phyloP scores from a whole-genome alignment of 2,797 vertebrate genomes.

The Tiaroga cobitis region DNA sequence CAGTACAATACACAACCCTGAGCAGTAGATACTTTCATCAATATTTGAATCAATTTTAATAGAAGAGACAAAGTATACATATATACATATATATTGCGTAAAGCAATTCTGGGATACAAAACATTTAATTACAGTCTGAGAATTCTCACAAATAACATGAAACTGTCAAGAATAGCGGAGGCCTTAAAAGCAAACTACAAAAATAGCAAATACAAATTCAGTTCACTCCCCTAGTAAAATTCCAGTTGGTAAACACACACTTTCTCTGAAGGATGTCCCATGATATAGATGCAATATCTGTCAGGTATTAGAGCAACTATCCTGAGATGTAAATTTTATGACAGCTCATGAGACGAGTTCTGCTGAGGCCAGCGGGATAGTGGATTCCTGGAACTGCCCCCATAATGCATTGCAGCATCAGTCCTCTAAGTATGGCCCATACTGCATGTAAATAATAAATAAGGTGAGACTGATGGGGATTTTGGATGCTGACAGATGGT shows the following conservation, averaged over 20 bases:
- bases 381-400: slow-evolving; percentile 30
- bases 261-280: background rate
- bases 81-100: too few species aligned
- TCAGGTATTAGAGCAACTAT: background rate
- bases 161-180: background rate
- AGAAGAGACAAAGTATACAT: background rate
- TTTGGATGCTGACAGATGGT: slow-evolving; percentile 45
- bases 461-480: slow-evolving; percentile 11
- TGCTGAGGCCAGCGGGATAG: slow-evolving; percentile 22
- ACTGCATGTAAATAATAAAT: slow-evolving; percentile 44
- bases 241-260: background rate
- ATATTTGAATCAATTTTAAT: background rate
- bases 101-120: background rate
- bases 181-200: background rate
- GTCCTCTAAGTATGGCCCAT: slow-evolving; percentile 3
- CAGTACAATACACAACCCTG: background rate
- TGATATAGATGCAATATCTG: slow-evolving; percentile 11
- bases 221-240: background rate
- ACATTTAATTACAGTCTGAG: background rate
- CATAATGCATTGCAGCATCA: slow-evolving; percentile 20
- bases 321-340: slow-evolving; percentile 11
- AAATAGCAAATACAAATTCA: background rate
- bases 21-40: background rate
- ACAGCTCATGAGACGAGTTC: slow-evolving; percentile 14
- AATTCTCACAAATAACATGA: background rate